phyloP scores from a whole-genome alignment of 1,140 invertebrate species.

The Euura saliciscinereae region DNA sequence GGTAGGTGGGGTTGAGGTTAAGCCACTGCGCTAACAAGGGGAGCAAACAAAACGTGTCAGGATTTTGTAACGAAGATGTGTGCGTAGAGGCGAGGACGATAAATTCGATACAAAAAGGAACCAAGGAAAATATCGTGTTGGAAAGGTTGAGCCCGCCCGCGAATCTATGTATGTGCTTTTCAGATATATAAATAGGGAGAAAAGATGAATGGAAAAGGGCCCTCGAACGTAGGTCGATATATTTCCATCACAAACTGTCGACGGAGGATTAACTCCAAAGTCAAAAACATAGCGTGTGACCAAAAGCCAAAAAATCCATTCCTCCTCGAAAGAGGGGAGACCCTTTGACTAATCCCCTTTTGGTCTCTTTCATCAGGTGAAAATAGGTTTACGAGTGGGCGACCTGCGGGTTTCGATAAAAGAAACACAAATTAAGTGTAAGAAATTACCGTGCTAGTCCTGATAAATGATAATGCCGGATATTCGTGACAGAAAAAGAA shows the following conservation, averaged over 20 bases:
- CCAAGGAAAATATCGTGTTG: no score
- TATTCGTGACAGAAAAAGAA: no score
- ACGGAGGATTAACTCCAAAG: not conserved
- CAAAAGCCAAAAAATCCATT: not conserved
- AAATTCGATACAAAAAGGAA: not conserved
- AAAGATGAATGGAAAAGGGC: not conserved
- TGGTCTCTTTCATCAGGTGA: no score
- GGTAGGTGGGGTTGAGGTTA: not conserved
- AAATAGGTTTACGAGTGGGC: no score
- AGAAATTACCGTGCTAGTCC: no score
- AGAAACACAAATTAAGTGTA: no score
- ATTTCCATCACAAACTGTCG: not conserved
- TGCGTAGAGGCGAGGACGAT: not conserved
- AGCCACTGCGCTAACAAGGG: not conserved
- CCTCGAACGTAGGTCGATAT: not conserved
- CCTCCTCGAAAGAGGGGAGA: no score
- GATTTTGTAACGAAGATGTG: conserved; percentile 7
- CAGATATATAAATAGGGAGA: conserved; percentile 3
- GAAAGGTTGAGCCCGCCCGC: not conserved
- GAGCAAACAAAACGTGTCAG: not conserved
- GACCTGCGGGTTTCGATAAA: no score
- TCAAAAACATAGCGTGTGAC: not conserved
- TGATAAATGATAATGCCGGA: no score
- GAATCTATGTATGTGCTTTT: conserved; percentile 6
- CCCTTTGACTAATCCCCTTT: no score